phyloP scores from a whole-genome alignment of 2,113 vertebrate species.

The Stigmatopora nigra region DNA sequence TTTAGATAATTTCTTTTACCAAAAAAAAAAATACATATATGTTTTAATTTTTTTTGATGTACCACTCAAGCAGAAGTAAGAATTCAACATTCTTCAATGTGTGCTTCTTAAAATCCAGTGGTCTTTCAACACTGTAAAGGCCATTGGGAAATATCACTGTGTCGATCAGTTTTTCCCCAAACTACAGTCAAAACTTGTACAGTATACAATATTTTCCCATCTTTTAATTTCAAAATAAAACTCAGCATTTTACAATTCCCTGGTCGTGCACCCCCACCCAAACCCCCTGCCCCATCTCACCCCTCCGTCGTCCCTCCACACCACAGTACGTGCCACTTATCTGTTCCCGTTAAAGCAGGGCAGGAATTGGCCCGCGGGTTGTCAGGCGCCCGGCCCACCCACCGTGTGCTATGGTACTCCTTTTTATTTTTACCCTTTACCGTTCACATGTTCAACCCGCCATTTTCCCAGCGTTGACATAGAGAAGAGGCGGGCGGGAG shows the following conservation, averaged over 20 bases:
- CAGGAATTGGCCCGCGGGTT: slow-evolving; percentile 62
- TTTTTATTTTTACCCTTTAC: slow-evolving; percentile 31
- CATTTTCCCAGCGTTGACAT: slow-evolving; percentile 34
- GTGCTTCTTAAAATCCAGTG: too few species aligned
- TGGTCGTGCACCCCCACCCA: slow-evolving; percentile 13
- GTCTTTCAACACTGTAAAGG: too few species aligned
- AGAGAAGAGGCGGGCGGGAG: slow-evolving; percentile 30
- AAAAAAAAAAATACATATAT: too few species aligned
- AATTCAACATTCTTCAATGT: too few species aligned
- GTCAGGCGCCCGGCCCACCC: slow-evolving; percentile 60
- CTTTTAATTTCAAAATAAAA: slow-evolving; percentile 15
- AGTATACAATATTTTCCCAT: background rate
- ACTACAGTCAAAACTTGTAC: background rate
- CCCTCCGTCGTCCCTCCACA: slow-evolving; percentile 16
- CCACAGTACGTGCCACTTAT: slow-evolving; percentile 62
- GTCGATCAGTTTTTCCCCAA: too few species aligned
- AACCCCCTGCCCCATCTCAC: slow-evolving; percentile 7
- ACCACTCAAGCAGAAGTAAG: too few species aligned
- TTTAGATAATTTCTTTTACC: too few species aligned
- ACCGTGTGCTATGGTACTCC: slow-evolving; percentile 45
- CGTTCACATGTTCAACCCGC: slow-evolving; percentile 41
- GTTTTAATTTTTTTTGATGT: too few species aligned
- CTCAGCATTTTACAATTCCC: slow-evolving; percentile 36
- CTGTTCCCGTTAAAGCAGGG: slow-evolving; percentile 60
- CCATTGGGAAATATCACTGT: too few species aligned